Percentiles rank a stretch among this genome's conserved stretches.
Conservation (phyloP, 2,888 invertebrate species). For the Idaea biselata region DNA sequence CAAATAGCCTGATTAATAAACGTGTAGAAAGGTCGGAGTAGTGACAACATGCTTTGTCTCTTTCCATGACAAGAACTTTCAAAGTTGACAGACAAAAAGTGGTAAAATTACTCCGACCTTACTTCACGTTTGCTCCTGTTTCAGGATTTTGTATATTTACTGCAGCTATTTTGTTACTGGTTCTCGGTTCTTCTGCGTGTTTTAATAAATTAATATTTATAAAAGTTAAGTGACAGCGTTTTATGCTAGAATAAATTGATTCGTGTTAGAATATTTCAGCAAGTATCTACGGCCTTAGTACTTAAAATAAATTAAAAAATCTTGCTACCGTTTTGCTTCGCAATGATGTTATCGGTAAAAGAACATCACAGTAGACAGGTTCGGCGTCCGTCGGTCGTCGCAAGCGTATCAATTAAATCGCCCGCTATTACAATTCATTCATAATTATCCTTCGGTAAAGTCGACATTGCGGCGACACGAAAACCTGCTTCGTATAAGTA, state of each 20-base stretch:
- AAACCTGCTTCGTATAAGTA: conserved; percentile 10
- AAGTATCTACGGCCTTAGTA: not conserved
- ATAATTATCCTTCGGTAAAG: conserved; percentile 59
- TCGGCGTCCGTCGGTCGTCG: conserved; percentile 37
- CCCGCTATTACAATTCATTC: conserved; percentile 72
- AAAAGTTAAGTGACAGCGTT: not conserved
- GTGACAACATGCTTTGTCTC: too few species aligned
- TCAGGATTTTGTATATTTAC: too few species aligned
- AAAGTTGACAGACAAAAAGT: too few species aligned
- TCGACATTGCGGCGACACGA: conserved; percentile 54
- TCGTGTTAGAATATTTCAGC: not conserved
- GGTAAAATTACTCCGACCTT: too few species aligned
- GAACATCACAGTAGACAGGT: conserved; percentile 48
- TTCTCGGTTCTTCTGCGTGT: too few species aligned
- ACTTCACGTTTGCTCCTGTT: too few species aligned
- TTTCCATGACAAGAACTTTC: too few species aligned
- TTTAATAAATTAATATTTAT: too few species aligned
- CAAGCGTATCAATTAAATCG: conserved; percentile 64
- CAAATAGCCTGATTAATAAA: too few species aligned
- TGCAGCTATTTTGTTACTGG: too few species aligned
- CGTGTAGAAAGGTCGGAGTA: too few species aligned
- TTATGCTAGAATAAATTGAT: not conserved
- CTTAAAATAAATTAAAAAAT: not conserved
- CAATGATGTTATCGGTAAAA: conserved; percentile 20
- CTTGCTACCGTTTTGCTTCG: conserved; percentile 5